Evolutionary conservation across 2,797 vertebrate genomes (phyloP).

Genomic region (Hydrophis major): DNA sequence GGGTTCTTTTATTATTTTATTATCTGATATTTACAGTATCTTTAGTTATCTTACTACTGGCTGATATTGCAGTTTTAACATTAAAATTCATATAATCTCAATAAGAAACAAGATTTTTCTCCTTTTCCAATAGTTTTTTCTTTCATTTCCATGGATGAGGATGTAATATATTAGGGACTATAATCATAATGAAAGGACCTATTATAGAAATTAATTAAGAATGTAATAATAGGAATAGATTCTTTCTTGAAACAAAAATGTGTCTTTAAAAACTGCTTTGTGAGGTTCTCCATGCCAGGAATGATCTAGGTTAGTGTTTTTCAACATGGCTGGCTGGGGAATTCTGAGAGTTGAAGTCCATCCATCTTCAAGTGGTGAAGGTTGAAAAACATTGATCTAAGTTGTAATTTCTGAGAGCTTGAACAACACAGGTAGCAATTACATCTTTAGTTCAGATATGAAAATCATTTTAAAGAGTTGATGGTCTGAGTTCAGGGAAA

Average conservation of each 20-base stretch:
- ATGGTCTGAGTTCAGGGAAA: neutral
- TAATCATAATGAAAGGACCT: neutral
- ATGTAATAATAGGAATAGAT: neutral
- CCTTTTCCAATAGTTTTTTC: neutral
- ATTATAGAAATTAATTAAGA: neutral
- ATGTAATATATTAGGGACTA: neutral
- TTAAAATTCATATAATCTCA: neutral
- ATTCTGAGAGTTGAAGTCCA: too few species aligned
- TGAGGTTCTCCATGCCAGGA: neutral
- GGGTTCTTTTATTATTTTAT: neutral
- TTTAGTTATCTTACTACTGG: neutral
- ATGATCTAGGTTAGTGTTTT: neutral
- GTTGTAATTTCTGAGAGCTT: neutral
- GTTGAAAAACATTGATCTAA: neutral
- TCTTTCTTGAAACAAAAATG: neutral
- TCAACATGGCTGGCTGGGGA: too few species aligned
- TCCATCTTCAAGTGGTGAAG: too few species aligned
- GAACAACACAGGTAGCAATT: neutral
- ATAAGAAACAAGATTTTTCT: neutral
- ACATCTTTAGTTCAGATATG: neutral
- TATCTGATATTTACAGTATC: neutral
- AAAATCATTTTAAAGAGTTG: neutral
- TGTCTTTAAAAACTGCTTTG: neutral
- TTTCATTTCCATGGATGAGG: neutral
- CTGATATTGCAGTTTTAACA: neutral